Percentiles rank a stretch among this genome's conserved stretches.
These are phyloP conservation scores for Ichneumoninae sp. DNA, from an alignment of 2,888 invertebrate genomes.

Conservation along the genomic window DNA sequence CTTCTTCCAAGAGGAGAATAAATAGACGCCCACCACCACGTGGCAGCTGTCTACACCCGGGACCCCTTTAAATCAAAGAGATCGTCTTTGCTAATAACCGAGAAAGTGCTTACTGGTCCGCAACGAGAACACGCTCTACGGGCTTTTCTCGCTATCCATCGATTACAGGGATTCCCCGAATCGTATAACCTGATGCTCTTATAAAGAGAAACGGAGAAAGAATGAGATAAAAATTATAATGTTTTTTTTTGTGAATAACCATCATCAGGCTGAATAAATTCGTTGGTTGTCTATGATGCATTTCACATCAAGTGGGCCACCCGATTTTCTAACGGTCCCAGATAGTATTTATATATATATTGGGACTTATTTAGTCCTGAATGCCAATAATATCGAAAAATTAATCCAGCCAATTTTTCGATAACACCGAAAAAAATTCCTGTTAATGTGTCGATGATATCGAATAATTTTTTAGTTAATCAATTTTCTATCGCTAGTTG, in stretches of 20 bases:
- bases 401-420: no score
- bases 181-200: constrained; percentile 52
- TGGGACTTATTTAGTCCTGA: no score
- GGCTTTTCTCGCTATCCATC: constrained; percentile 67
- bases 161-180: constrained; percentile 66
- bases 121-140: constrained; percentile 39
- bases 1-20: constrained; percentile 77
- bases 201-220: constrained; percentile 30
- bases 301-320: not conserved
- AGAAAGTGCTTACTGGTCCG: constrained; percentile 66
- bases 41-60: constrained; percentile 77
- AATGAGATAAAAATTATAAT: not conserved
- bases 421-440: no score
- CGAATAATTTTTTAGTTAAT: not conserved
- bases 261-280: not conserved
- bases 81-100: constrained; percentile 74
- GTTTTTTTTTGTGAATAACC: not conserved
- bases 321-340: not conserved
- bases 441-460: no score
- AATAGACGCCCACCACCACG: constrained; percentile 75
- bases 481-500: not conserved
- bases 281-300: not conserved
- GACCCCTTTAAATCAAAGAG: constrained; percentile 75
- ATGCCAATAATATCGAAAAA: no score
- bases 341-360: no score